Evolutionary conservation across 2,113 vertebrate genomes (phyloP).

Genomic region (Tragulus kanchil): DNA sequence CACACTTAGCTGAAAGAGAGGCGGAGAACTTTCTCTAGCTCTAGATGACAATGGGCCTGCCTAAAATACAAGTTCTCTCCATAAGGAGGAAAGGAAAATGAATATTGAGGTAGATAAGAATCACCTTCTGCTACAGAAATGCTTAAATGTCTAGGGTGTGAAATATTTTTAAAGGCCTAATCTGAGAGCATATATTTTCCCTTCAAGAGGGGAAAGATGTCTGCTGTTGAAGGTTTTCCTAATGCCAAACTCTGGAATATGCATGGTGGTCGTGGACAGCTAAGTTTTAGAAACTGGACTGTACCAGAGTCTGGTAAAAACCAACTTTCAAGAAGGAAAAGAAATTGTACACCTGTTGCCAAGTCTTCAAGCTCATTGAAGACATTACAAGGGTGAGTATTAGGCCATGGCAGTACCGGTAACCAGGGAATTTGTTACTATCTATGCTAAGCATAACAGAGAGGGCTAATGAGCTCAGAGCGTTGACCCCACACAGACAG

Average conservation of each 20-base stretch:
- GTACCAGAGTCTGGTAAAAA: neutral
- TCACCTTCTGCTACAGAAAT: neutral
- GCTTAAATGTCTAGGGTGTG: neutral
- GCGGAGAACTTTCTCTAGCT: neutral
- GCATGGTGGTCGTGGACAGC: rapidly evolving
- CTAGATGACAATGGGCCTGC: neutral
- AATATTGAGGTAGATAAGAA: neutral
- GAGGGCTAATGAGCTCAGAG: neutral
- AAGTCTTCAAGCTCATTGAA: neutral
- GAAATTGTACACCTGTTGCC: neutral
- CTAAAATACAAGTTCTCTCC: neutral
- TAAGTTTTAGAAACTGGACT: neutral
- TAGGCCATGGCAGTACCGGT: too few species aligned
- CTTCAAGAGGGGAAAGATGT: neutral
- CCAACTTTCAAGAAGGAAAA: neutral
- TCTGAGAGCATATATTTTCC: neutral
- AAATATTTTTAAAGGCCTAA: neutral
- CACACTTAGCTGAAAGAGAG: neutral
- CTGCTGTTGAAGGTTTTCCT: neutral
- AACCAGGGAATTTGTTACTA: neutral
- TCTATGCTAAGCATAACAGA: neutral
- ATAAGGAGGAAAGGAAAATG: neutral
- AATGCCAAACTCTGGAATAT: neutral
- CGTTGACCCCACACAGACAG: neutral
- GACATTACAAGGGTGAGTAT: neutral